These are phyloP conservation scores for Centroberyx gerrardi DNA, from an alignment of 2,797 vertebrate species.

Conservation along the genomic window DNA sequence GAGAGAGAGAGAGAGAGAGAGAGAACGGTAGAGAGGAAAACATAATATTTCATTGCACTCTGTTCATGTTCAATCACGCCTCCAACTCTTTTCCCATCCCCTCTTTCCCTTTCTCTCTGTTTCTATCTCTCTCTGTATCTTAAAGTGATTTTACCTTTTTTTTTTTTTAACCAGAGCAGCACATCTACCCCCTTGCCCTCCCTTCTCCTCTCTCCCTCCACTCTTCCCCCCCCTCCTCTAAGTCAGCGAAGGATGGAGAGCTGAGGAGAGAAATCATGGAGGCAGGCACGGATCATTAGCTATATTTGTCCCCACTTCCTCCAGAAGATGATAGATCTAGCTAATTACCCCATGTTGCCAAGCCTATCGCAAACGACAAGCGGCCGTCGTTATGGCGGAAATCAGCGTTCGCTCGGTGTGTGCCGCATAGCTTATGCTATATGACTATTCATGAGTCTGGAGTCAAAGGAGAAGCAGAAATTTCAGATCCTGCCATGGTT, in stretches of 20 bases:
- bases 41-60: conserved; percentile 17
- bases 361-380: conserved; percentile 80
- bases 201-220: conserved; percentile 15
- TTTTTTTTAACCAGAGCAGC: conserved; percentile 7
- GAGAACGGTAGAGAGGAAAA: conserved; percentile 17
- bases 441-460: conserved; percentile 78
- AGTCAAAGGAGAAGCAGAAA: conserved; percentile 66
- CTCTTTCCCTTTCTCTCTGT: conserved; percentile 23
- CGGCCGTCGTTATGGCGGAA: conserved; percentile 76
- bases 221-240: conserved; percentile 48
- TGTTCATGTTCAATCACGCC: conserved; percentile 34
- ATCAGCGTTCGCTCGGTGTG: conserved; percentile 61
- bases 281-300: conserved; percentile 86
- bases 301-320: conserved; percentile 86
- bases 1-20: not conserved
- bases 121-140: conserved; percentile 14
- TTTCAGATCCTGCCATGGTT: conserved; percentile 61
- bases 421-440: conserved; percentile 74
- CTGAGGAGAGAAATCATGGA: conserved; percentile 82
- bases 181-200: conserved; percentile 10
- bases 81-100: conserved; percentile 16
- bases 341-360: conserved; percentile 85
- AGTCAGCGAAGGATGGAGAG: conserved; percentile 72
- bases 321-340: conserved; percentile 86
- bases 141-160: conserved; percentile 32